Base-by-base conservation (phyloP, 1,140 invertebrate genomes). In the Ceratina australensis region DNA sequence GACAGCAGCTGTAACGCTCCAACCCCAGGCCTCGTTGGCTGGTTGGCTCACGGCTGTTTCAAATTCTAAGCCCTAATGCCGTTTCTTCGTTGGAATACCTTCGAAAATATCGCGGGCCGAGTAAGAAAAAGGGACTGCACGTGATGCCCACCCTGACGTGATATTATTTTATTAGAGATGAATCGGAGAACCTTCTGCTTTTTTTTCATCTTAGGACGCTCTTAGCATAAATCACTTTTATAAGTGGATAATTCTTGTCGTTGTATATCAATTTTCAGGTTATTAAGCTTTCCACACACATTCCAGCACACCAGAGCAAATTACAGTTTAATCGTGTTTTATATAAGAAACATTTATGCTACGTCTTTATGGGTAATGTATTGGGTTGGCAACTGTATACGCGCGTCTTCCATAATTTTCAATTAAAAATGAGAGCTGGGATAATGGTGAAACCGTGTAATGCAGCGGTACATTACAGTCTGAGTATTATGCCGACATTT, bases 1-100 rank as follows among this genome's bases (percentile, higher is more conserved):
- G 87, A 88, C 84, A 85, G 87, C 85, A 85, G 83, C 86, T 88
- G 86, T 86, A 86, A 63, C 83, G 69, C 60, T 78, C 69, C 76
- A 68, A 78, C 76, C 76, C 79, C 68, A 33, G 52, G 83, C 65
- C 72, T 64, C 71, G 47, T 61, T 68, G 72, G 72, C 33, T 50
- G 74, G 69, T 56, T 83, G 71, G 72, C 59, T 77, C 72, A 49
- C 33, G 72, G 73, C 79, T 83, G 68, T 82, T 86, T 81, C 86
- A 81, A 81, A 86, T 86, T 86, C 85, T 85, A 85, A 83, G 79
- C 71, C 74, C 42, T 54, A 22, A 42, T 49, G 42, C 52, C 18
- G 57, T 72, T 81, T 84, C 67, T 75, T 84, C 52, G 15, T 3
- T 47, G 12, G 65, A 59, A 20, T 12, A 69, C 16, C 64, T 24